Percentiles rank a stretch among this genome's conserved stretches.
phyloP scores from a whole-genome alignment of 2,888 invertebrate species.

The Lithophane ornitopus region DNA sequence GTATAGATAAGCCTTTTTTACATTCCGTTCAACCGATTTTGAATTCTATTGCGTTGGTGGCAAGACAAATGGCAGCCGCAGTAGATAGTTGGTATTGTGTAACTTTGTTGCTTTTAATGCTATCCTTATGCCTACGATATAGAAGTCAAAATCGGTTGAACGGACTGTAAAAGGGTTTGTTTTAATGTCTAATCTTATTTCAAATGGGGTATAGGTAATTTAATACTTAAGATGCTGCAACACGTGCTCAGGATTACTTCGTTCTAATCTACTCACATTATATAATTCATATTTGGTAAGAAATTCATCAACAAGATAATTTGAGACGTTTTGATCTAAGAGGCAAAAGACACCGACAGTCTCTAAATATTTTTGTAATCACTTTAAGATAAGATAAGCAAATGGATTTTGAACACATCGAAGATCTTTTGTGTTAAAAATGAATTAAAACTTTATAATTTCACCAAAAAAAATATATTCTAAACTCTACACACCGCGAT shows the following conservation, averaged over 20 bases:
- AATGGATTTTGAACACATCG: conserved; percentile 16
- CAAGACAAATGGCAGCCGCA: no score
- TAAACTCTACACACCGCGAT: conserved; percentile 24
- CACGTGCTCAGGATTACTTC: conserved; percentile 14
- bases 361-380: conserved; percentile 22
- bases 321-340: conserved; percentile 15
- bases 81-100: no score
- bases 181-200: no score
- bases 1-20: no score
- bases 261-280: conserved; percentile 7
- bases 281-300: conserved; percentile 12
- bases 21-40: no score
- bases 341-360: conserved; percentile 22
- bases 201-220: no score
- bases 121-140: no score
- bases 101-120: no score
- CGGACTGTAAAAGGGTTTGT: no score
- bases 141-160: no score
- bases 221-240: not conserved
- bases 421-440: conserved; percentile 1
- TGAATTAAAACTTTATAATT: not conserved
- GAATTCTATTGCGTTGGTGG: no score
- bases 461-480: not conserved
- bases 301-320: conserved; percentile 41
- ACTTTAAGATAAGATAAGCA: conserved; percentile 52